A percentile compares a stretch with the other conserved stretches of the same genome.
Evolutionary conservation across 2,113 vertebrate species (phyloP).

Genomic region (Takifugu flavidus): DNA sequence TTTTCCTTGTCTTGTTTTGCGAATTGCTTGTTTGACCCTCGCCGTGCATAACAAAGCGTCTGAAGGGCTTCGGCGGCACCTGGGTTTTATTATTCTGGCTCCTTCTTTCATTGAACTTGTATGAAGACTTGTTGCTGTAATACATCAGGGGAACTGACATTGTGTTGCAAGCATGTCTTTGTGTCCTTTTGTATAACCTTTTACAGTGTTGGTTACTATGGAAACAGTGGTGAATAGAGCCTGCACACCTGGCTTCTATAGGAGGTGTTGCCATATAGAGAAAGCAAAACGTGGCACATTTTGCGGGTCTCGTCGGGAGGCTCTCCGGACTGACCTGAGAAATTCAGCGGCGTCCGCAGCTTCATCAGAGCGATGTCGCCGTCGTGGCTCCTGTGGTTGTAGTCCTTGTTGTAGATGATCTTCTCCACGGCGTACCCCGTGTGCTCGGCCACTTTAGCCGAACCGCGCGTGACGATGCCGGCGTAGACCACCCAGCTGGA

Average conservation of each 20-base stretch:
- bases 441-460: constrained; percentile 51
- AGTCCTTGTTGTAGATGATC: constrained; percentile 81
- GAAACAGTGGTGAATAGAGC: neutral
- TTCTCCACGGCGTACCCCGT: constrained; percentile 74
- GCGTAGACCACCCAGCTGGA: constrained; percentile 80
- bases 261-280: too few species aligned
- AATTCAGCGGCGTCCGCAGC: constrained; percentile 78
- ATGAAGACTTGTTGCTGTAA: neutral
- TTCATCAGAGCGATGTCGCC: constrained; percentile 85
- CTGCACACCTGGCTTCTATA: neutral
- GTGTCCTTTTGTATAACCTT: neutral
- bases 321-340: constrained; percentile 74
- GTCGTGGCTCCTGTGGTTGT: constrained; percentile 80
- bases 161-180: neutral
- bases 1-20: neutral
- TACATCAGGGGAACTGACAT: neutral
- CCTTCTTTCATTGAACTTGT: neutral
- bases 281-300: too few species aligned
- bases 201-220: neutral
- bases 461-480: constrained; percentile 72
- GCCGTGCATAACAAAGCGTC: neutral
- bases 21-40: constrained; percentile 3
- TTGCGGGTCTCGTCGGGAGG: too few species aligned
- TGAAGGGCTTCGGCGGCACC: neutral
- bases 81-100: neutral